These are phyloP conservation scores for Dendronephthya gigantea DNA, from an alignment of 64 coral and sea anemone genomes.

Conservation along the genomic window DNA sequence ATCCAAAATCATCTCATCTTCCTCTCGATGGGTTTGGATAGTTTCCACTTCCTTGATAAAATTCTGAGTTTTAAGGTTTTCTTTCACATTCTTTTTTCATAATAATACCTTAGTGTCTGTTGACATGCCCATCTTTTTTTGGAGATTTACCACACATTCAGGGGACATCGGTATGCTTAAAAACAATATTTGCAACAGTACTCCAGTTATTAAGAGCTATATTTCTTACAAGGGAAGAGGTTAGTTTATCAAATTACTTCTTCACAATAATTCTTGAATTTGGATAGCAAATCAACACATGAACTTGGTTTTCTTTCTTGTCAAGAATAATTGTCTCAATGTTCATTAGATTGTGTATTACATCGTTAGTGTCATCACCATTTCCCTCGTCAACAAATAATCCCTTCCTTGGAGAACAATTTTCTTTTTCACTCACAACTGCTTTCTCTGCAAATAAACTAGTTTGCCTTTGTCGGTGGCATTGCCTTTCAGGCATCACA, in stretches of 20 bases:
- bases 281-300: neutral
- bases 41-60: neutral
- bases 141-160: neutral
- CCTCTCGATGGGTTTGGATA: neutral
- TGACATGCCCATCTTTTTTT: conserved; percentile 11
- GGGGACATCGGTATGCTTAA: conserved; percentile 30
- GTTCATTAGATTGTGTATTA: neutral
- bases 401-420: neutral
- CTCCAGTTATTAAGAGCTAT: neutral
- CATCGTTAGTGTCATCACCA: neutral
- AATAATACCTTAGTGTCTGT: neutral
- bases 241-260: neutral
- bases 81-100: neutral
- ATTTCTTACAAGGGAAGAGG: too few species aligned
- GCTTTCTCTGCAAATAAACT: neutral
- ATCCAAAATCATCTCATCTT: conserved; percentile 3
- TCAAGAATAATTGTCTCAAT: neutral
- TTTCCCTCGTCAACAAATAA: neutral
- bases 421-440: neutral
- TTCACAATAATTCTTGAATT: neutral
- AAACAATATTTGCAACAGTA: conserved; percentile 20
- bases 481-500: too few species aligned
- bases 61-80: neutral
- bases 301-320: neutral
- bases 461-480: too few species aligned